Conservation (phyloP, 2,888 invertebrate genomes). For the Drosophila quinaria region DNA sequence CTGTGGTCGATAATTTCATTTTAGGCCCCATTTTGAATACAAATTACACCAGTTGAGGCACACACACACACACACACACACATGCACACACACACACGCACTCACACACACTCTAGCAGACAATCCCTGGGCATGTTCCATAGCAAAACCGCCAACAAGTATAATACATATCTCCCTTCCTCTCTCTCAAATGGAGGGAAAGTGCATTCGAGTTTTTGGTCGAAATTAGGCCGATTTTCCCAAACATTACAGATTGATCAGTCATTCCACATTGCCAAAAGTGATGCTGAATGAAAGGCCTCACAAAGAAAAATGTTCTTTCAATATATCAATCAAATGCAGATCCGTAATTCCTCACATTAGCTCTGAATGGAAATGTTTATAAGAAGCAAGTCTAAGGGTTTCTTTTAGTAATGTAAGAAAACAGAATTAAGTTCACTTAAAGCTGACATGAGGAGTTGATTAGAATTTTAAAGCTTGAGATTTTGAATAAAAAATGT, state of each 20-base stretch:
- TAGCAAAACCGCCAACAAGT: neutral
- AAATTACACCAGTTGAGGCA: slow-evolving; percentile 56
- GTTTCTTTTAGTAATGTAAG: no score
- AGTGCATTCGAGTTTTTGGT: neutral
- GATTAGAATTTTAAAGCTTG: no score
- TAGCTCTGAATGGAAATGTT: neutral
- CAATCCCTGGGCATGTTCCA: slow-evolving; percentile 8
- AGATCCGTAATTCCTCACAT: neutral
- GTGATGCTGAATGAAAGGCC: neutral
- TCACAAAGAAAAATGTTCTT: no score
- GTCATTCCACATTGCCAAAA: slow-evolving; percentile 1
- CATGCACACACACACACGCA: no score
- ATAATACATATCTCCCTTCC: neutral
- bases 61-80: slow-evolving; percentile 7
- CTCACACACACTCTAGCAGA: neutral
- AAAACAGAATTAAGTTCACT: no score
- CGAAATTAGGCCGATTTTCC: slow-evolving; percentile 7
- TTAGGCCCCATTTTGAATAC: slow-evolving; percentile 73
- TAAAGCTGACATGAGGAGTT: no score
- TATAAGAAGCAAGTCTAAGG: no score
- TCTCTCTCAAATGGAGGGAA: neutral
- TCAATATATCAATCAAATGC: neutral
- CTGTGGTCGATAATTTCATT: slow-evolving; percentile 80
- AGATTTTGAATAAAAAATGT: no score
- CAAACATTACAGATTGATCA: slow-evolving; percentile 7